Base-by-base conservation (phyloP, 2,888 invertebrate species). In the Emmelina monodactyla region DNA sequence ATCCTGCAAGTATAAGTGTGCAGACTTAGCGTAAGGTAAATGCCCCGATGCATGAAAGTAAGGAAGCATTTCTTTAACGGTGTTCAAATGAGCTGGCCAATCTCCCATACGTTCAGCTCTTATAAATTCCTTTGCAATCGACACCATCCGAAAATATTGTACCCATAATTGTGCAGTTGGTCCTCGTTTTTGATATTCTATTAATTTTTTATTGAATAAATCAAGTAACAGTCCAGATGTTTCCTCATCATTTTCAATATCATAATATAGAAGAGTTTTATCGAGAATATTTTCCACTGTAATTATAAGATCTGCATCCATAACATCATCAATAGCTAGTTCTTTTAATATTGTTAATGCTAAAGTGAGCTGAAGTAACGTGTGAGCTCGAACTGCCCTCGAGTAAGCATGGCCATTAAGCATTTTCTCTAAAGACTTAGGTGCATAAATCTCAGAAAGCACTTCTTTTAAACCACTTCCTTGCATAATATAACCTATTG, bases 401-500 rank as follows among this genome's bases (percentile, higher is more conserved):
- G 49, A 34, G 41, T 57, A 62, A 41, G 56, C 43, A 32, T 53
- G 51, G 22, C 62, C 58, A 39, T 37, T 42, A 19, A 60, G 28
- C 46, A 57, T 54, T 44, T 59, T 52, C 15, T 60, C 56, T n/a
- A 55, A 41, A 12, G 54, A 59, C 34, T 50, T 45, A 35, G 47
- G 12, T 33, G 57, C 54, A 44, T 47, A 52, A 10, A 50, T 45
- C 25, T 16, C 28, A 14, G 22, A 31, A 2, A 46, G 31, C n/a
- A 35, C 37, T 38, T 51, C 52, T 22, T 44, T 44, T 3, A 53
- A 32, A 7, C 50, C 52, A 45, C 41, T 61, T 47, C 61, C 62
- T 11, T 41, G 41, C 62, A 66, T 66, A 16, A 62, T 44, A 33
- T 46, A 40, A 14, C 62, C 62, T 30, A 64, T 49, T 9, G 29